These are phyloP conservation scores for Holacanthus passer DNA, from an alignment of 2,113 vertebrate genomes.

Conservation along the genomic window DNA sequence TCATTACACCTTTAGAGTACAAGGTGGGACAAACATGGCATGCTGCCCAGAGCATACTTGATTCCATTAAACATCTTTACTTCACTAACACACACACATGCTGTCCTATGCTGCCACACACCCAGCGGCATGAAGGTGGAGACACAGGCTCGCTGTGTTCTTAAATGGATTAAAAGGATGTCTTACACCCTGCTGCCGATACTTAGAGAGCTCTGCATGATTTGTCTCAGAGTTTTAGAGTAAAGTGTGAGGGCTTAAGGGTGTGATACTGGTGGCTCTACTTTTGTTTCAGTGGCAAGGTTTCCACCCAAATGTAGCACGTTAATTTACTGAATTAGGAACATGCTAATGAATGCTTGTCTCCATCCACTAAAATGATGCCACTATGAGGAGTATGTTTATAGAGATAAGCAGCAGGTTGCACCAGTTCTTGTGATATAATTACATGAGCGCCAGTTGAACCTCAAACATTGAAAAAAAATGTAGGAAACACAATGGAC, in stretches of 20 bases:
- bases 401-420: too few species aligned
- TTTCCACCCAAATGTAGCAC: too few species aligned
- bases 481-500: too few species aligned
- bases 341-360: too few species aligned
- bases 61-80: slow-evolving; percentile 31
- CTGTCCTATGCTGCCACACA: slow-evolving; percentile 5
- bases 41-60: neutral
- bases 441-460: too few species aligned
- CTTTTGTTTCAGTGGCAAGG: too few species aligned
- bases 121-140: slow-evolving; percentile 32
- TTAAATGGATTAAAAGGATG: slow-evolving; percentile 54
- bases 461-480: too few species aligned
- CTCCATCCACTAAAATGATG: too few species aligned
- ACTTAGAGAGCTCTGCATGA: slow-evolving; percentile 22
- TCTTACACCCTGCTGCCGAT: slow-evolving; percentile 19
- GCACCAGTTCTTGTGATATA: too few species aligned
- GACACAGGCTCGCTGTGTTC: slow-evolving; percentile 27
- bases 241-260: neutral
- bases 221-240: slow-evolving; percentile 19
- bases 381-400: too few species aligned
- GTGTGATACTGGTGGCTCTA: neutral
- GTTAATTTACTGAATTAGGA: too few species aligned
- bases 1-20: slow-evolving; percentile 21
- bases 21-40: slow-evolving; percentile 16
- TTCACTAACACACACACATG: slow-evolving; percentile 3